phyloP scores from a whole-genome alignment of 2,888 invertebrate species.

The Eledona agricola region DNA sequence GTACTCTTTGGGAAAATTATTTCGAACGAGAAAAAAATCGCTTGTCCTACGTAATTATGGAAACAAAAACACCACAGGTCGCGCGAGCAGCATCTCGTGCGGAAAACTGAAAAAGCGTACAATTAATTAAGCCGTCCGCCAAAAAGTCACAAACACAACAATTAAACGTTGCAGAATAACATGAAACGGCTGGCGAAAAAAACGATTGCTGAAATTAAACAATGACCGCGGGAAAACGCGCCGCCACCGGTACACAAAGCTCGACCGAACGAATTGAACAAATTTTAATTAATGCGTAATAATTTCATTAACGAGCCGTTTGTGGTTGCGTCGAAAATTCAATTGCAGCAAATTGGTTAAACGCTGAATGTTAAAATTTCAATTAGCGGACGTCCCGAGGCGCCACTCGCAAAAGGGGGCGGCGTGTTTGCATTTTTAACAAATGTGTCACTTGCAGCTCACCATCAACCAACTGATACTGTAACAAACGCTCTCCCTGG shows the following conservation, averaged over 20 bases:
- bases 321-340: conserved; percentile 52
- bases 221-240: conserved; percentile 15
- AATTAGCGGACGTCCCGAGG: conserved; percentile 55
- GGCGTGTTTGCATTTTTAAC: conserved; percentile 55
- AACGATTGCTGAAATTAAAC: conserved; percentile 23
- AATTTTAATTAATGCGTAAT: conserved; percentile 62
- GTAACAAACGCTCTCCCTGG: conserved; percentile 53
- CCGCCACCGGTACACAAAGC: conserved; percentile 44
- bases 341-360: conserved; percentile 53
- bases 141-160: conserved; percentile 35
- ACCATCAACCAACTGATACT: conserved; percentile 52
- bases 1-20: no score
- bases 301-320: conserved; percentile 58
- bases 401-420: conserved; percentile 33
- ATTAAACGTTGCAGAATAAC: conserved; percentile 30
- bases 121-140: conserved; percentile 26
- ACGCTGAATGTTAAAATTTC: conserved; percentile 54
- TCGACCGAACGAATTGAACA: conserved; percentile 55
- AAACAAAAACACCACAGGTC: conserved; percentile 4
- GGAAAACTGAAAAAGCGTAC: conserved; percentile 16
- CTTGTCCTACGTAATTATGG: conserved; percentile 4
- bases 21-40: no score
- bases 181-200: conserved; percentile 24
- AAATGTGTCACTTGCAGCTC: conserved; percentile 60
- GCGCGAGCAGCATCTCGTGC: conserved; percentile 3